Evolutionary conservation across 2,888 invertebrate species (phyloP), one percentile per base, ranked within the genome.

Genomic region (Alviniconcha strummeri): DNA sequence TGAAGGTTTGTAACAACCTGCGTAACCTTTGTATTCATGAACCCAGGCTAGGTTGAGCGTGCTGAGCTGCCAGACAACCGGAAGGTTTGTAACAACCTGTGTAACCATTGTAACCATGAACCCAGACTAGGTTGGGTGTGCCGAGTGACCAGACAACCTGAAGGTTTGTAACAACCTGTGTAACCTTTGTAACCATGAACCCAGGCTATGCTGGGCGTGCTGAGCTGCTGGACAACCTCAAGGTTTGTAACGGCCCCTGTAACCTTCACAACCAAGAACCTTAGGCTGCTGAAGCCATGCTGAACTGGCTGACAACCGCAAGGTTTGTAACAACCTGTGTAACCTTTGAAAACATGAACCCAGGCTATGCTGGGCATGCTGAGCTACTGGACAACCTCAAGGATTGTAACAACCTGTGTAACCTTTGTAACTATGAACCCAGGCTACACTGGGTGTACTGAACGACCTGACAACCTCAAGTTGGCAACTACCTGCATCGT

Each of bases 101-200:
- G 93, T 92, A 11, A 93, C 93, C 81, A 93, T 94, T 86, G 93
- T 93, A 84, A 94, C 94, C 54, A 94, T 94, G 94, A 94, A 94
- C 88, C 94, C 94, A 60, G 93, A 93, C 19, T 93, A 93, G 86
- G 93, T 93, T 7, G 93, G 93, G 11, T 88, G 94, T 69, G 92
- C 93, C 5, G 93, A 93, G 85, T 91, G 93, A 57, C 94, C 93
- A 9, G 94, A 94, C 88, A 94, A 94, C 87, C 91, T 94, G 78
- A 94, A 93, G 90, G 93, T 93, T 81, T 75, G 72, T 69, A 13
- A 15, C 9, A 1, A 9, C 15, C 64, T 15, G 64, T 13, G 9
- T 64, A 15, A 64, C 64, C 11, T 9, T 15, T 11, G 67, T 11
- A 5, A 17, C 15, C 67, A 67, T 67, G 67, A 13, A 9, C 67